Evolutionary conservation across 2,797 vertebrate genomes (phyloP).

Genomic region (Alcedo quadribrachys): DNA sequence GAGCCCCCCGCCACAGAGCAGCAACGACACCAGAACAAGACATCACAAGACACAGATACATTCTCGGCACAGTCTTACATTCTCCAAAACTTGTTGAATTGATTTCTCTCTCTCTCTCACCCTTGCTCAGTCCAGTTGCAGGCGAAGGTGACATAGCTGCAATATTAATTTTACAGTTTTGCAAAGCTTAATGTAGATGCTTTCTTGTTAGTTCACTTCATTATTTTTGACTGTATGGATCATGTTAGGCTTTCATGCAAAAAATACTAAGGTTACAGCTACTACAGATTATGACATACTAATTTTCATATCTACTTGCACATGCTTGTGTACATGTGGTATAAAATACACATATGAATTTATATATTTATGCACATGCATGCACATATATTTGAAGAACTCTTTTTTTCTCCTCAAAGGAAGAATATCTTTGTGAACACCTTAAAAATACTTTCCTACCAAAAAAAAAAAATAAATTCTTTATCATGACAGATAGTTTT

Average conservation of each 20-base stretch:
- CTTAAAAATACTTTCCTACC: not conserved
- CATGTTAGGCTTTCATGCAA: slow-evolving; percentile 61
- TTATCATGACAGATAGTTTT: not conserved
- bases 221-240: slow-evolving; percentile 53
- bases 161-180: slow-evolving; percentile 84
- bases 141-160: slow-evolving; percentile 85
- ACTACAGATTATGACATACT: slow-evolving; percentile 4
- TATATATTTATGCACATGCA: not conserved
- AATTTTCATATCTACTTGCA: not conserved
- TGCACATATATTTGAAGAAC: not conserved
- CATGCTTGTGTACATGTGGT: not conserved
- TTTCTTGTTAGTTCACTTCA: slow-evolving; percentile 68
- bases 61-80: slow-evolving; percentile 78
- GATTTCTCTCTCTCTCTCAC: slow-evolving; percentile 84
- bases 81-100: slow-evolving; percentile 84
- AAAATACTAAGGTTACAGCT: slow-evolving; percentile 34
- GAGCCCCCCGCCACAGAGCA: slow-evolving; percentile 26
- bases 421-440: not conserved
- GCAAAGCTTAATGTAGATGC: slow-evolving; percentile 73
- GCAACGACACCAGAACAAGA: slow-evolving; percentile 73
- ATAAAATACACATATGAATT: not conserved
- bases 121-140: slow-evolving; percentile 84
- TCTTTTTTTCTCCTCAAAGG: not conserved
- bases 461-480: not conserved
- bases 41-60: slow-evolving; percentile 74